Evolutionary conservation across 2,888 invertebrate genomes (phyloP), one percentile per base, ranked within the genome.

Genomic region (Rhagophthalmus giganteus): DNA sequence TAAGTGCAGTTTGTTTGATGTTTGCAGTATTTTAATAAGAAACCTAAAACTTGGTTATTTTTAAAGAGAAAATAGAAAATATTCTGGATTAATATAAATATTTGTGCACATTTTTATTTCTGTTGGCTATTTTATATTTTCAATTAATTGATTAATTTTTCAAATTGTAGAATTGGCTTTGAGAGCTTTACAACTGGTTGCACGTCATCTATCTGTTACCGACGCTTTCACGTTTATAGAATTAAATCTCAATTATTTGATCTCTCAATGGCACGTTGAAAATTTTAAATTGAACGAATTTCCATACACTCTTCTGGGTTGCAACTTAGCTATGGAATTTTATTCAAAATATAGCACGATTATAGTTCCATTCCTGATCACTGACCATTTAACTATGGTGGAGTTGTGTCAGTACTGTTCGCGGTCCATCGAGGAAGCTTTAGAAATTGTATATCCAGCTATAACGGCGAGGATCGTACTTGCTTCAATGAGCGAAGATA

Each of bases 161-260:
- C n/a, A n/a, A n/a, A 14, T 55, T 49, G 11, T 24, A 55, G 55
- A 51, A 38, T 52, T 38, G 2, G 27, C 50, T 9, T 15, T 11
- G 4, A 34, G 15, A 9, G 27, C 47, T 7, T 53, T 72, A 8
- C 52, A 56, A 24, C 58, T 66, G 37, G 58, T 71, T 9, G 60
- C 62, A 12, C 48, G 59, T 26, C 47, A 63, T 42, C 59, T 71
- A 33, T 51, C 55, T 24, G 54, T 62, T 16, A 31, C 70, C 8
- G 68, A 62, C 11, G 58, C 71, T 2, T 64, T 71, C n/a, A 52
- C 61, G 4, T 79, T 81, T 59, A 58, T 79, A 40, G 72, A 76
- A 37, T 74, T 68, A 40, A 76, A 80, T 57, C 65, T 77, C 47
- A 74, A 75, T 37, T 78, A 76, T 74, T 52, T 81, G 10, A 64